Percentiles rank a stretch among this genome's conserved stretches.
Conservation (phyloP, 1,140 invertebrate species). For the Chrysoperla carnea region DNA sequence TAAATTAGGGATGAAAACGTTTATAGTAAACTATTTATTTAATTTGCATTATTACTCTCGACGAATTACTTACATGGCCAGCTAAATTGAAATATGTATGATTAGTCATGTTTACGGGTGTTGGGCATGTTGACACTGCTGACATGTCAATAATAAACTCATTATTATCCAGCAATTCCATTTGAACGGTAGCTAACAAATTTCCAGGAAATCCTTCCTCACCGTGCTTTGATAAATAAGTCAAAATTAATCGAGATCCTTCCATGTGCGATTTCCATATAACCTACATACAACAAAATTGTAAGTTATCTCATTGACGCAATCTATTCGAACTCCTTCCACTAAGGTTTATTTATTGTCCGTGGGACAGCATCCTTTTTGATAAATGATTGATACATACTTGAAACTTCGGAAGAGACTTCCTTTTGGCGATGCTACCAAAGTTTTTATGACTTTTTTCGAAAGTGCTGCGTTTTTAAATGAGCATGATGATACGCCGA, state of each 20-base stretch:
- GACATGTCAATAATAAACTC: conserved; percentile 38
- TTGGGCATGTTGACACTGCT: conserved; percentile 34
- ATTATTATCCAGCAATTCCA: conserved; percentile 36
- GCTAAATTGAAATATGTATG: conserved; percentile 52
- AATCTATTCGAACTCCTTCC: conserved; percentile 33
- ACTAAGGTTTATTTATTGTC: no score
- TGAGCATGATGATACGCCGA: no score
- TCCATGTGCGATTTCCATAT: conserved; percentile 20
- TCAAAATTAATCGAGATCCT: conserved; percentile 28
- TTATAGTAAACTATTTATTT: no score
- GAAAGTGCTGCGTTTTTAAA: no score
- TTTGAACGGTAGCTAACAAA: conserved; percentile 31
- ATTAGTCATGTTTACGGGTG: conserved; percentile 43
- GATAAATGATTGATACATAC: no score
- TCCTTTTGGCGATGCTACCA: no score
- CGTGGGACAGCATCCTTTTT: no score
- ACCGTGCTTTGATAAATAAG: conserved; percentile 32
- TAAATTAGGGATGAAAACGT: no score
- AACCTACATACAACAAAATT: background rate
- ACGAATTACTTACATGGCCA: conserved; percentile 31
- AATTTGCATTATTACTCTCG: no score
- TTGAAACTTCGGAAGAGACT: no score
- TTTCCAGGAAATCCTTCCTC: conserved; percentile 41
- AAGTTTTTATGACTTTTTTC: no score
- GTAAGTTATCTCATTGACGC: conserved; percentile 13